phyloP scores from a whole-genome alignment of 2,888 invertebrate genomes.

The Caenorhabditis sp. region DNA sequence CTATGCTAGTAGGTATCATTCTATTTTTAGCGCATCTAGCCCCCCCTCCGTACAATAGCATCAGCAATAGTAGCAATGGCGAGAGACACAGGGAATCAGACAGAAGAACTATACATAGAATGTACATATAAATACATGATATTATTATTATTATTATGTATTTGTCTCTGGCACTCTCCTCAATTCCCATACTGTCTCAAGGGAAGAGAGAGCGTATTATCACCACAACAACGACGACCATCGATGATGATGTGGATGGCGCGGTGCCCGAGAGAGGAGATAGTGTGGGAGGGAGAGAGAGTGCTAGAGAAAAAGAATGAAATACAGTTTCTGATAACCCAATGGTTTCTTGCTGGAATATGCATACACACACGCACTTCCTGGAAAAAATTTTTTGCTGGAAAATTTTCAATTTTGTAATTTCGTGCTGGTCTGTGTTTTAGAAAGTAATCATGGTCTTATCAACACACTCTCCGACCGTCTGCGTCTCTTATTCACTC shows the following conservation, averaged over 20 bases:
- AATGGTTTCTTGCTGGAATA: too few relatives aligned
- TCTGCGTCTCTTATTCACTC: conserved; percentile 30
- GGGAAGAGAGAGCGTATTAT: conserved; percentile 35
- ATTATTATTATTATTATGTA: conserved; percentile 33
- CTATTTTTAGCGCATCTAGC: conserved; percentile 35
- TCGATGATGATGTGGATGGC: conserved; percentile 16
- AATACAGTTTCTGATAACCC: not conserved
- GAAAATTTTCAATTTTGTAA: conserved; percentile 5
- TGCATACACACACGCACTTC: too few relatives aligned
- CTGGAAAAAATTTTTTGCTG: not conserved
- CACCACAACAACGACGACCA: not conserved
- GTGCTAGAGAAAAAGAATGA: not conserved
- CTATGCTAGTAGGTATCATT: not conserved
- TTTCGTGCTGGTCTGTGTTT: not conserved
- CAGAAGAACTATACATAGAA: conserved; percentile 27
- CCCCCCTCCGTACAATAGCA: not conserved
- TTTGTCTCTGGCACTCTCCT: conserved; percentile 1
- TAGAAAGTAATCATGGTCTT: not conserved
- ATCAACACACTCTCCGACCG: not conserved
- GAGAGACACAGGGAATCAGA: conserved; percentile 21
- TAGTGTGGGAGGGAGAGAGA: not conserved
- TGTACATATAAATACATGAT: conserved; percentile 21
- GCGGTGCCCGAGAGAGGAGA: not conserved
- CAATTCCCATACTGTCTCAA: not conserved
- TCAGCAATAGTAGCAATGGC: not conserved